phyloP scores from a whole-genome alignment of 2,113 vertebrate genomes.

The Epinephelus fuscoguttatus region DNA sequence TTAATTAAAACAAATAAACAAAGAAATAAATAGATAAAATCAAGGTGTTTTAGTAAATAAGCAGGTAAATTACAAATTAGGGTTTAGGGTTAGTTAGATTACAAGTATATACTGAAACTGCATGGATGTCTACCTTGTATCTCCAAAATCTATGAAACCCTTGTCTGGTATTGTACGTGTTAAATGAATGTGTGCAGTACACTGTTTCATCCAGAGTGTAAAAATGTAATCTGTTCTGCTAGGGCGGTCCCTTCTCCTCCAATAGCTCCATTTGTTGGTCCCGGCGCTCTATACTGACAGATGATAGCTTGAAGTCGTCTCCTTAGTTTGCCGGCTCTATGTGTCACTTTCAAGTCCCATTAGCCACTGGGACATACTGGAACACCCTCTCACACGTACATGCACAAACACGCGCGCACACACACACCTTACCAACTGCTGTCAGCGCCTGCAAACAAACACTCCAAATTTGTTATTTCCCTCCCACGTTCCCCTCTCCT shows the following conservation, averaged over 20 bases:
- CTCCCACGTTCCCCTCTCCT: conserved; percentile 4
- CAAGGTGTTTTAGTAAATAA: neutral
- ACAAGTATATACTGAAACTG: neutral
- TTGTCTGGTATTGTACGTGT: conserved; percentile 52
- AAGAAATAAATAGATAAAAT: neutral
- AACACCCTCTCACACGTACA: conserved; percentile 53
- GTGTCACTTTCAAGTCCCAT: conserved; percentile 87
- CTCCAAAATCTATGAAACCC: conserved; percentile 14
- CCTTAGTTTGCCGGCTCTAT: conserved; percentile 82
- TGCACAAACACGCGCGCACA: conserved; percentile 11
- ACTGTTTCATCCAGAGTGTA: conserved; percentile 75
- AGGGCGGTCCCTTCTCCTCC: conserved; percentile 80
- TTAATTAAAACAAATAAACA: neutral
- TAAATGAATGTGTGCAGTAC: conserved; percentile 61
- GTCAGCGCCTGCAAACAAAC: conserved; percentile 15
- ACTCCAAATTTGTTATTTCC: conserved; percentile 12
- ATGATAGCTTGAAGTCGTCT: conserved; percentile 85
- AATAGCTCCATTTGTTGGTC: conserved; percentile 84
- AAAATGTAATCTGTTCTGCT: conserved; percentile 88
- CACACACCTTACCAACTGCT: conserved; percentile 34
- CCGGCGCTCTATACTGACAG: conserved; percentile 79
- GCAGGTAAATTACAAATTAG: neutral
- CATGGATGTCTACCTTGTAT: neutral
- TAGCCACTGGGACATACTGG: conserved; percentile 79
- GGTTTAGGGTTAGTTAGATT: neutral